These are phyloP conservation scores for Cotesia chilonis DNA, from an alignment of 1,140 invertebrate species.

Conservation along the genomic window DNA sequence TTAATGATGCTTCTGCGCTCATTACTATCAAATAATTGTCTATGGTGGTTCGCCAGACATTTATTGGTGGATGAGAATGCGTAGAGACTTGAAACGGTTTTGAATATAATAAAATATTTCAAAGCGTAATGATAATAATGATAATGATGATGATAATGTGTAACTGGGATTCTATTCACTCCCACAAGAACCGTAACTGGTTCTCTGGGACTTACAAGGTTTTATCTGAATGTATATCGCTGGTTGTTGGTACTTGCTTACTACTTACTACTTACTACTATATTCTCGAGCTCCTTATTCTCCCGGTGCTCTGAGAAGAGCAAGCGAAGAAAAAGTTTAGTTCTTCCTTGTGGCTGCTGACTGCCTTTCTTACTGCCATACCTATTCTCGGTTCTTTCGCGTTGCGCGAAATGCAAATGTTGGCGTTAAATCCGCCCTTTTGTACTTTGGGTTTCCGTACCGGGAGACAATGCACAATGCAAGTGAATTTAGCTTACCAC, in stretches of 20 bases:
- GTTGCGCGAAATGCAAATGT: slow-evolving; percentile 38
- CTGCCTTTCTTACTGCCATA: not conserved
- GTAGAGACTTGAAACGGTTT: no score
- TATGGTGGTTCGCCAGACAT: no score
- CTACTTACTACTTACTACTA: no score
- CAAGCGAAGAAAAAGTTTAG: not conserved
- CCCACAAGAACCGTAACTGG: slow-evolving; percentile 26
- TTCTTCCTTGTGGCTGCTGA: slow-evolving; percentile 3
- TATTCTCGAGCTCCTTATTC: slow-evolving; percentile 7
- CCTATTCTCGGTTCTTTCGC: slow-evolving; percentile 5
- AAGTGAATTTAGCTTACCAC: slow-evolving; percentile 19
- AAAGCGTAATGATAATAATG: no score
- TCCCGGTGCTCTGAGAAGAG: not conserved
- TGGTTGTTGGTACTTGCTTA: slow-evolving; percentile 10
- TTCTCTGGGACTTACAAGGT: slow-evolving; percentile 22
- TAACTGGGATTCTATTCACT: slow-evolving; percentile 21
- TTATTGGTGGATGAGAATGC: no score
- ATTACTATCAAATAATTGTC: no score
- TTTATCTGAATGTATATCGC: slow-evolving; percentile 37
- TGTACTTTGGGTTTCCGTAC: slow-evolving; percentile 40
- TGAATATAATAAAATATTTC: not conserved
- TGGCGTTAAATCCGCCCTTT: slow-evolving; percentile 44
- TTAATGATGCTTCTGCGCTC: no score
- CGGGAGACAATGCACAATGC: slow-evolving; percentile 43
- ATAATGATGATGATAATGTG: not conserved